Conservation (phyloP, 2,797 vertebrate genomes). For the Furcifer pardalis region DNA sequence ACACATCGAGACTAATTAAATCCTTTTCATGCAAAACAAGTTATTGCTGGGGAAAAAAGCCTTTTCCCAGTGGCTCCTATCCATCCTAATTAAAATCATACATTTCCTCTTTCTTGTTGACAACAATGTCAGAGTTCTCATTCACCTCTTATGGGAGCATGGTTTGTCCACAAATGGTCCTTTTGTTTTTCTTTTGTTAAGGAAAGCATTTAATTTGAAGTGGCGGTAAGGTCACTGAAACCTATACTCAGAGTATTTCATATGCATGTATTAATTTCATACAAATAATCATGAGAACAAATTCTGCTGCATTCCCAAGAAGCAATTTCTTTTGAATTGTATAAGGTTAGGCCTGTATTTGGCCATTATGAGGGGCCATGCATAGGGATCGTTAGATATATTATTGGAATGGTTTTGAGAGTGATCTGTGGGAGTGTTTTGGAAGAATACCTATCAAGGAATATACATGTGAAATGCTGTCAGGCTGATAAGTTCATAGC, state of each 20-base stretch:
- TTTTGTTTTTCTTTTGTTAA: conserved; percentile 14
- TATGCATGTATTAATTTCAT: background rate
- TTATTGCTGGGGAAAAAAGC: conserved; percentile 63
- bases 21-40: conserved; percentile 73
- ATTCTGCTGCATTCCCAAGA: background rate
- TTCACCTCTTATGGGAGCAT: conserved; percentile 40
- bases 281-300: background rate
- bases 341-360: background rate
- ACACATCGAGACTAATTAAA: conserved; percentile 75
- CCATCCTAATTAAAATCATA: conserved; percentile 61
- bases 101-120: conserved; percentile 32
- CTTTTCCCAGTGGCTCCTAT: conserved; percentile 60
- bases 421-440: background rate
- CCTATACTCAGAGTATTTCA: conserved; percentile 19
- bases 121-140: background rate
- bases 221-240: background rate
- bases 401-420: background rate
- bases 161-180: background rate
- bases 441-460: background rate
- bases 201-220: conserved; percentile 22
- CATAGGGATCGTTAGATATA: background rate
- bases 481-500: background rate
- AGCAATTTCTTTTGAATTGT: background rate
- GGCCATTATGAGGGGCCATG: background rate
- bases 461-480: background rate